Conservation (phyloP, 1,140 invertebrate genomes). For the Bombyx mori region ASM3026992v2 NC_085128.1:18377001-18377500, state of each 20-base stretch:
- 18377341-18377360: conserved; percentile 4
- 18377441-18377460: conserved; percentile 5
- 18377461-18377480: conserved; percentile 14
- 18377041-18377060: conserved; percentile 14
- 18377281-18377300: background rate
- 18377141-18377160: conserved; percentile 56
- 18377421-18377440: conserved; percentile 7
- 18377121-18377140: conserved; percentile 62
- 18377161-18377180: conserved; percentile 20
- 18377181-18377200: background rate
- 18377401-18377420: conserved; percentile 10
- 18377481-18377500: background rate
- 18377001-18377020: conserved; percentile 12
- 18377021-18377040: conserved; percentile 6
- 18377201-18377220: conserved; percentile 5
- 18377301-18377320: conserved; percentile 2
- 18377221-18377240: background rate
- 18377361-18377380: conserved; percentile 14
- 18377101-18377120: conserved; percentile 12
- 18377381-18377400: conserved; percentile 9
- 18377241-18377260: conserved; percentile 1
- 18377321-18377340: conserved; percentile 4
- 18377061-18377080: conserved; percentile 12
- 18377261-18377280: background rate
- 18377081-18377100: conserved; percentile 9